Percentiles rank a stretch among this genome's conserved stretches.
These are phyloP conservation scores for Fragum fragum DNA, from an alignment of 2,888 invertebrate species.

Conservation along the genomic window DNA sequence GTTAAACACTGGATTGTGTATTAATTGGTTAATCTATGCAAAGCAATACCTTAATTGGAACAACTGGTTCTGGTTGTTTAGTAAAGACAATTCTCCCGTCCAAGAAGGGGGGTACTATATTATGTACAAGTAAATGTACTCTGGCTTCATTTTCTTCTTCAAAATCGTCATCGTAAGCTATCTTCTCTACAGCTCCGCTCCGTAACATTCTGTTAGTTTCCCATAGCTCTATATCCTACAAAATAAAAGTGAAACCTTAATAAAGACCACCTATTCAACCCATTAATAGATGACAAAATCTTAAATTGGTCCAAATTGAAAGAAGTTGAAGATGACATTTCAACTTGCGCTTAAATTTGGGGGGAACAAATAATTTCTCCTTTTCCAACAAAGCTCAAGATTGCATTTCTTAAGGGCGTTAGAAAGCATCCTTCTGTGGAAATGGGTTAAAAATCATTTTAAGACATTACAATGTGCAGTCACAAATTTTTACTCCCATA, in stretches of 20 bases:
- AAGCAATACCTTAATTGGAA: constrained; percentile 94
- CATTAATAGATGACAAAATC: too few species aligned
- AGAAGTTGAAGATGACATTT: too few species aligned
- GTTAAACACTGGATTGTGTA: too few species aligned
- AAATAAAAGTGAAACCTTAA: not conserved
- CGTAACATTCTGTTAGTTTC: constrained; percentile 99
- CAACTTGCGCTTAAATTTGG: too few species aligned
- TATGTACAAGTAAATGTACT: constrained; percentile 98
- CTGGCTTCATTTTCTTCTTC: constrained; percentile 96
- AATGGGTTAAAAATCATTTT: too few species aligned
- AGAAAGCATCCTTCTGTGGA: too few species aligned
- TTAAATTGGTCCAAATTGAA: too few species aligned
- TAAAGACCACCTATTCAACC: too few species aligned
- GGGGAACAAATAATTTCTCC: not conserved
- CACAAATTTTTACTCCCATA: too few species aligned
- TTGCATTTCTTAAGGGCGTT: too few species aligned
- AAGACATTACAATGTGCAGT: too few species aligned
- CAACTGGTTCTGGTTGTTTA: constrained; percentile 99
- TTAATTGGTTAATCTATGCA: too few species aligned
- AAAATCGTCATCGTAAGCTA: constrained; percentile 92
- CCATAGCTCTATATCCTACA: constrained; percentile 97
- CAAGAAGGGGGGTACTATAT: constrained; percentile 99
- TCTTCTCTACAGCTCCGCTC: constrained; percentile 94
- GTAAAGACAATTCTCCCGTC: constrained; percentile 99
- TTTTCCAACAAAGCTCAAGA: not conserved